Evolutionary conservation across 2,797 vertebrate species (phyloP), one percentile per base, ranked within the genome.

Genomic region (Arnoldichthys spilopterus): DNA sequence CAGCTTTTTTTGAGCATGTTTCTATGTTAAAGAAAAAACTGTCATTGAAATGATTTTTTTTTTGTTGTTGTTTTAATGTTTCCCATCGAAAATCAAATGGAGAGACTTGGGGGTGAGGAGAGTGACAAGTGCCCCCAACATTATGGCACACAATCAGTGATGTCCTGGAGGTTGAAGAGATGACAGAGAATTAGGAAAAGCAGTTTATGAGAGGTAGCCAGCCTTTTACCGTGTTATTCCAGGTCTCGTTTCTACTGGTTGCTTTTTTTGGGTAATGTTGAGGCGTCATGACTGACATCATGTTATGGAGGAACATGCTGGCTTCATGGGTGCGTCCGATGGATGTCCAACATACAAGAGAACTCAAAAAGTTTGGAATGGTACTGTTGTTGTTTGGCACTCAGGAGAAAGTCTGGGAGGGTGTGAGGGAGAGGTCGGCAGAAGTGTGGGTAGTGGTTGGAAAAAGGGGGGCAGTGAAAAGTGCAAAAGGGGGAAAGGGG

Each of bases 121-220:
- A 91, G 93, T 91, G 93, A 92, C 88, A 93, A 90, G 92, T 91
- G 91, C 91, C 92, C 87, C 85, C 90, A 90, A 92, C 93, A 92
- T 90, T 93, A 94, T 93, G 93, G 93, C 94, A 94, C 94, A 94
- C 92, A 89, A 92, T 94, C 93, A 94, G 93, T 94, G 93, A 92
- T 88, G 92, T 93, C 92, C 94, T 92, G 92, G 91, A 93, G 92
- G 91, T 90, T 95, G 93, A 93, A 93, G 92, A 93, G 91, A 94
- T 94, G 93, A 92, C 87, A 92, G 83, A 88, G 91, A 91, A 91
- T 93, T 94, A 94, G 92, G 90, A 92, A 88, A 94, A 95, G 93
- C 92, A 93, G 94, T 93, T 94, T 92, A 94, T 94, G 92, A 93
- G 93, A 90, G 85, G 88, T 89, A 88, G 87, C 87, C 87, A 90